Conservation (phyloP, 2,797 vertebrate species). For the Propithecus deckenii region DNA sequence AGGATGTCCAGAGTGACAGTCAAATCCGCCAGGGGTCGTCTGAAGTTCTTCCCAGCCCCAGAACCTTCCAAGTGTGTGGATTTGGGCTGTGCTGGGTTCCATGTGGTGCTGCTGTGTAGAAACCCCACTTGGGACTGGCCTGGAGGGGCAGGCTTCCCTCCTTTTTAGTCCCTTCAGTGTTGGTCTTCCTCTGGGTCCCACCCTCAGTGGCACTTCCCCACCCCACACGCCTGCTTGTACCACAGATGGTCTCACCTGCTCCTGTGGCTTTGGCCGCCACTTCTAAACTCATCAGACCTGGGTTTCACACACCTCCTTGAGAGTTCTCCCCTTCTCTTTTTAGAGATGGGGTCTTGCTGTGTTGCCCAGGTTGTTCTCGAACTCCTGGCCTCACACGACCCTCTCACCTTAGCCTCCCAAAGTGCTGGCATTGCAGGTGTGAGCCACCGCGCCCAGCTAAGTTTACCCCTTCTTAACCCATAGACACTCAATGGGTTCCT, state of each 20-base stretch:
- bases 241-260: background rate
- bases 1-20: background rate
- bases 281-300: background rate
- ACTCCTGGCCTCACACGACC: too few relatives aligned
- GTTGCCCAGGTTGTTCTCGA: too few relatives aligned
- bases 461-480: background rate
- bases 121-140: rapidly evolving
- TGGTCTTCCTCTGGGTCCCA: background rate
- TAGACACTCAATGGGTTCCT: background rate
- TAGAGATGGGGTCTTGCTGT: too few relatives aligned
- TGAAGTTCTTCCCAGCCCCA: background rate
- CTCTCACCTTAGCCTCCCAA: too few relatives aligned
- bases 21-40: background rate
- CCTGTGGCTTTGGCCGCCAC: too few relatives aligned
- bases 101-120: background rate
- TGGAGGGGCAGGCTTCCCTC: background rate
- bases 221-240: rapidly evolving
- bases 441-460: too few relatives aligned
- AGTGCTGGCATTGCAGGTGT: too few relatives aligned
- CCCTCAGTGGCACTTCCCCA: background rate
- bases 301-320: background rate
- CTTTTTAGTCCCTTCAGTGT: background rate
- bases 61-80: background rate
- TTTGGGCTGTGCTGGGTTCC: rapidly evolving
- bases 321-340: too few relatives aligned